Evolutionary conservation across 2,113 vertebrate species (phyloP).

Genomic region (Spea multiplicata): DNA sequence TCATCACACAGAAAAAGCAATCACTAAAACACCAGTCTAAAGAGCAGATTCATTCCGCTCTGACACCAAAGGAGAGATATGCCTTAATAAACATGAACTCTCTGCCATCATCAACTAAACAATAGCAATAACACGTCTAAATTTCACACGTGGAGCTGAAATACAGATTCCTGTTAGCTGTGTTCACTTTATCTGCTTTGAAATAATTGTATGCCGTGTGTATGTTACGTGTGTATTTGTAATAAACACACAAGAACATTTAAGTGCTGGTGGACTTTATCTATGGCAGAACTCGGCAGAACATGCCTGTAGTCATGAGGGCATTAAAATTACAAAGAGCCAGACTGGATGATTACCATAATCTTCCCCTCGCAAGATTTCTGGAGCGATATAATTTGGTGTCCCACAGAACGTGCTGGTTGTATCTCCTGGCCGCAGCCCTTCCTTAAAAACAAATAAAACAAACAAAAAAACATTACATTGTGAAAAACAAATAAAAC

Average conservation of each 20-base stretch:
- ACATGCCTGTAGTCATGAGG: neutral
- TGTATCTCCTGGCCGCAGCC: constrained; percentile 93
- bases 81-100: too few relatives aligned
- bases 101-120: too few relatives aligned
- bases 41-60: neutral
- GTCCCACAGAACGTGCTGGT: constrained; percentile 98
- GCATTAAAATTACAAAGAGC: neutral
- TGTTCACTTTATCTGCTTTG: neutral
- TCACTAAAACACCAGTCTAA: neutral
- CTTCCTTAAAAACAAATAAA: constrained; percentile 74
- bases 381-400: constrained; percentile 97
- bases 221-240: neutral
- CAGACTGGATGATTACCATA: constrained; percentile 76
- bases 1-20: neutral
- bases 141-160: too few relatives aligned
- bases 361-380: constrained; percentile 96
- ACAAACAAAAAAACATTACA: constrained; percentile 46
- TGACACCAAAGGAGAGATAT: too few relatives aligned
- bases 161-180: too few relatives aligned
- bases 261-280: neutral
- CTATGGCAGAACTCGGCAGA: neutral
- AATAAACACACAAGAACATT: neutral
- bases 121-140: too few relatives aligned
- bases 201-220: neutral
- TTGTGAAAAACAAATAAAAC: constrained; percentile 14